Evolutionary conservation across 2,797 vertebrate species (phyloP).

Genomic region (Tragelaphus eurycerus): DNA sequence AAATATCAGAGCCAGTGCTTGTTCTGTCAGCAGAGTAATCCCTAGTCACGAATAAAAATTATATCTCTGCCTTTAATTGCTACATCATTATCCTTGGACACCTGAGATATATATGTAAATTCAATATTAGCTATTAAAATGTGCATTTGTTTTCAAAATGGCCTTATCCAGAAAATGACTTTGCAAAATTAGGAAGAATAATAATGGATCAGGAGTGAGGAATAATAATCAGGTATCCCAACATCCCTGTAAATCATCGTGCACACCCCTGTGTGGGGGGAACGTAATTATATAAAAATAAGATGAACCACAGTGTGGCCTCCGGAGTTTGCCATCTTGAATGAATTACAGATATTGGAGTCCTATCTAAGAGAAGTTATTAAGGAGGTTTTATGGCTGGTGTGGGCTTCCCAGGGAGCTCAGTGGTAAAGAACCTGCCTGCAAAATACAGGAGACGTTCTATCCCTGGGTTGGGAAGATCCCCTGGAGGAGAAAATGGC

Average conservation of each 20-base stretch:
- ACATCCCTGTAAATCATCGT: slow-evolving; percentile 30
- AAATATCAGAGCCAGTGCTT: slow-evolving; percentile 43
- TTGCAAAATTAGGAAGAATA: slow-evolving; percentile 50
- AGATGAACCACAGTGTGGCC: slow-evolving; percentile 27
- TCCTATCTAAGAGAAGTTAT: not conserved
- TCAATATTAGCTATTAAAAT: slow-evolving; percentile 54
- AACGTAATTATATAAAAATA: slow-evolving; percentile 37
- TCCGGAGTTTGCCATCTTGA: not conserved
- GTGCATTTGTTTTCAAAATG: slow-evolving; percentile 47
- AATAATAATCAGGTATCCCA: slow-evolving; percentile 33
- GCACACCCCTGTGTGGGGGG: accelerated
- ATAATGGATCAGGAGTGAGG: slow-evolving; percentile 54
- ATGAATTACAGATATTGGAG: slow-evolving; percentile 12
- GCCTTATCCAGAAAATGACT: slow-evolving; percentile 25
- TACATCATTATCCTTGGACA: not conserved
- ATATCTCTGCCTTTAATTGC: slow-evolving; percentile 44
- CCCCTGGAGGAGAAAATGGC: not conserved
- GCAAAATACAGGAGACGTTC: not conserved
- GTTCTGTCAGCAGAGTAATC: not conserved
- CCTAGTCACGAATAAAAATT: not conserved
- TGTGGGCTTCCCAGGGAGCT: not conserved
- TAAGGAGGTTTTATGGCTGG: not conserved
- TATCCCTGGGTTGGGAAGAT: not conserved
- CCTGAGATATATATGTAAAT: slow-evolving; percentile 39
- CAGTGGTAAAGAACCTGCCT: not conserved